Evolutionary conservation across 2,888 invertebrate genomes (phyloP), one percentile per base, ranked within the genome.

Genomic region (Seira musarum): DNA sequence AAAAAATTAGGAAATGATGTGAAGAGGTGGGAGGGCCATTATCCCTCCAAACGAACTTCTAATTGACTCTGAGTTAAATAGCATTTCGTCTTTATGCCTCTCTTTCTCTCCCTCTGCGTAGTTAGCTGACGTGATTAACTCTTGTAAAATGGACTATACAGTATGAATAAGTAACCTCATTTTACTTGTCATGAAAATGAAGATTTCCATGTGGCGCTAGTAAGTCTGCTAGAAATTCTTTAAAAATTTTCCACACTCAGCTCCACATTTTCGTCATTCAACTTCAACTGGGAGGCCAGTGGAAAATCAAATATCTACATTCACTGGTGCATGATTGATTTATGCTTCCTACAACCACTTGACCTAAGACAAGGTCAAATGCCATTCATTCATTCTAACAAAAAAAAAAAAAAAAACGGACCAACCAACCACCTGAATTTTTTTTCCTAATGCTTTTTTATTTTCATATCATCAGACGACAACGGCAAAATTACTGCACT

Each of bases 311-410:
- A 17, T 15, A 53, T 53, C 53, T 53, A 53, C 53, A 17, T n/a
- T 17, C 17, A n/a, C 6, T 8, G 13, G 53, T 53, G 53, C 13
- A 13, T 17, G 53, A 60, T 22, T 60, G 22, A 60, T 60, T 60
- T 60, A 60, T 60, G n/a, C 21, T 8, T 21, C 2, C 15, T 60
- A 60, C 53, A 3, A n/a, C 69, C 66, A 72, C 68, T 79, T 79
- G 68, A 79, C 79, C 79, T 67, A 67, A 67, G 72, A 68, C 73
- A 73, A 79, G 72, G 79, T 73, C 73, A 68, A 21, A 60, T 60
- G 60, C 22, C 60, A 60, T 21, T 21, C 22, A 60, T 19, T 15
- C 53, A 57, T 57, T 60, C 60, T 21, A 3, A 60, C 60, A n/a
- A n/a, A n/a, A n/a, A n/a, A n/a, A n/a, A n/a, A n/a, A n/a, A n/a